These are phyloP conservation scores for Sterna hirundo DNA, from an alignment of 2,113 vertebrate species.

Conservation along the genomic window DNA sequence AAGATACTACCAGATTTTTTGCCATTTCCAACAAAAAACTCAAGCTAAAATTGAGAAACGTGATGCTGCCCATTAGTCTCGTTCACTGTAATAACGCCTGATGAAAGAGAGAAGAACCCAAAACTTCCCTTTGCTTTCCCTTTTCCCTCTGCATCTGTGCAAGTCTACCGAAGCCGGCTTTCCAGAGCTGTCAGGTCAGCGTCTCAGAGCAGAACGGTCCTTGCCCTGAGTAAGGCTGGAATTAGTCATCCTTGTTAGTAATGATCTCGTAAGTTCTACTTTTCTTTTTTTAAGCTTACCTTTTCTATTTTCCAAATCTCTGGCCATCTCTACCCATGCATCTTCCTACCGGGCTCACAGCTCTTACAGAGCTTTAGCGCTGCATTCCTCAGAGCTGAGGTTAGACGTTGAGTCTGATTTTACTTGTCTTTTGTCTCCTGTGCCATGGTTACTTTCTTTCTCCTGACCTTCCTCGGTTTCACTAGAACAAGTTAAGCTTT, in stretches of 20 bases:
- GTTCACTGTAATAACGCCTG: not conserved
- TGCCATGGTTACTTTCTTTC: not conserved
- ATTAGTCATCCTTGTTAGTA: not conserved
- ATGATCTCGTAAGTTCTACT: not conserved
- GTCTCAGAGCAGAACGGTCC: not conserved
- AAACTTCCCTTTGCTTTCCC: not conserved
- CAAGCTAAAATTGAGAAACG: not conserved
- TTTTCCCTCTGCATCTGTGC: not conserved
- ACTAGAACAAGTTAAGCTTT: not conserved
- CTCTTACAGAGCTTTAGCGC: not conserved
- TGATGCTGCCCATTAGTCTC: not conserved
- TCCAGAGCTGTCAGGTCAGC: not conserved
- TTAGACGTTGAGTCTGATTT: not conserved
- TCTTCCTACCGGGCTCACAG: not conserved
- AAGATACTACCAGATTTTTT: not conserved
- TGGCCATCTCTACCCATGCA: not conserved
- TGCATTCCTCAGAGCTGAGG: not conserved
- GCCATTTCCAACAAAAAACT: not conserved
- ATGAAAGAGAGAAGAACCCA: not conserved
- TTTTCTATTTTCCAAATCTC: not conserved
- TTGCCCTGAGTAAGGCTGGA: not conserved
- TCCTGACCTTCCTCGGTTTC: not conserved
- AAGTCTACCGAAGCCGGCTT: not conserved
- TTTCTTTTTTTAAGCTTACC: not conserved
- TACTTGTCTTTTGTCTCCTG: not conserved